A percentile compares a stretch with the other conserved stretches of the same genome.
These are phyloP conservation scores for Coracopsis vasa DNA, from an alignment of 2,113 vertebrate species.

Conservation along the genomic window DNA sequence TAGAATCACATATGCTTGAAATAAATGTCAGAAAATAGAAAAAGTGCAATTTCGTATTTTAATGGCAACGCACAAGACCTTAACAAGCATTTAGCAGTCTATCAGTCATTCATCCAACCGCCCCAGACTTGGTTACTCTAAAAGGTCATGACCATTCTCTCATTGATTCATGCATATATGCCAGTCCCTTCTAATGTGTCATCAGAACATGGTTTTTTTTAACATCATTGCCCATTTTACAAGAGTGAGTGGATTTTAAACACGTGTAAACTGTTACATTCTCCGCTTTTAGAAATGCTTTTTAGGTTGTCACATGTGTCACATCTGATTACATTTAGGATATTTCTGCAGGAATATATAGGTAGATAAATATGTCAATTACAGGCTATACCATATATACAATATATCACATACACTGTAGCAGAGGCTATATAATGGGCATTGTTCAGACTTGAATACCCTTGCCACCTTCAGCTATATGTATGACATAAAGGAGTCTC, in stretches of 20 bases:
- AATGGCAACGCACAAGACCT: neutral
- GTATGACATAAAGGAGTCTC: neutral
- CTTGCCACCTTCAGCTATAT: neutral
- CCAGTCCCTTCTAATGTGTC: neutral
- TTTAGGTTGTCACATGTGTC: neutral
- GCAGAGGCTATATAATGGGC: neutral
- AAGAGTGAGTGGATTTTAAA: neutral
- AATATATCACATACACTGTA: neutral
- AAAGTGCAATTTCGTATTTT: conserved; percentile 6
- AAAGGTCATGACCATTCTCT: neutral
- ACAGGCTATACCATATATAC: neutral
- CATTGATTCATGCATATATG: neutral
- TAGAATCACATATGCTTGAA: neutral
- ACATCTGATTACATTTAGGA: neutral
- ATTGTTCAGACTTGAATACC: neutral
- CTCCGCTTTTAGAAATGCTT: neutral
- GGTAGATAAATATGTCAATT: neutral
- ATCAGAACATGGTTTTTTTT: neutral
- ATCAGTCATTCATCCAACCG: neutral
- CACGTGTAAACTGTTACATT: neutral
- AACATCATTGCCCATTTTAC: neutral
- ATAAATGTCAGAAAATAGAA: conserved; percentile 21
- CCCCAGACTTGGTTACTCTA: neutral
- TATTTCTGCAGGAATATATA: neutral
- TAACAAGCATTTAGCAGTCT: neutral